Percentiles rank a stretch among this genome's conserved stretches.
phyloP scores from a whole-genome alignment of 2,888 invertebrate species.

The Drosophila meridiana region DNA sequence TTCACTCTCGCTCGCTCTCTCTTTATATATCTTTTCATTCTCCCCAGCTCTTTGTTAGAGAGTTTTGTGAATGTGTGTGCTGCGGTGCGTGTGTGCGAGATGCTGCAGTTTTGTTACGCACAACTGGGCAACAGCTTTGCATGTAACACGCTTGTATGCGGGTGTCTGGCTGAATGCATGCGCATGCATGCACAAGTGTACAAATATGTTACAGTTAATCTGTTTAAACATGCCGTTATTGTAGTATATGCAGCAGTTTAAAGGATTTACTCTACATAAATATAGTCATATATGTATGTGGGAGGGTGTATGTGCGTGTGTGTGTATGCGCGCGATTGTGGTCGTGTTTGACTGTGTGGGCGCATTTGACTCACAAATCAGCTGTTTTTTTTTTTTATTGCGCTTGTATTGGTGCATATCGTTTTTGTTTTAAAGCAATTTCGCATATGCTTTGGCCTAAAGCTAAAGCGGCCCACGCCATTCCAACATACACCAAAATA shows the following conservation, averaged over 20 bases:
- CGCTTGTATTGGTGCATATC: conserved; percentile 3
- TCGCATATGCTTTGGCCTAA: conserved; percentile 20
- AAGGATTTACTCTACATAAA: conserved; percentile 42
- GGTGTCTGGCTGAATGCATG: conserved; percentile 12
- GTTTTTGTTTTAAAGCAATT: conserved; percentile 35
- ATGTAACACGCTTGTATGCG: conserved; percentile 16
- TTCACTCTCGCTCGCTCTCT: background rate
- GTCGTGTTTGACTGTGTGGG: background rate
- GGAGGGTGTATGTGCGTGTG: background rate
- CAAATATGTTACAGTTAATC: conserved; percentile 52
- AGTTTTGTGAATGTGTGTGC: conserved; percentile 6
- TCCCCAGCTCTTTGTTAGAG: conserved; percentile 4
- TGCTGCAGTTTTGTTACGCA: conserved; percentile 58
- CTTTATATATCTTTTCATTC: background rate
- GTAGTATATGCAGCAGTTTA: conserved; percentile 32
- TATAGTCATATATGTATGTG: background rate
- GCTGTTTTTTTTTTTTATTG: conserved; percentile 6
- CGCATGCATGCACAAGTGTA: conserved; percentile 5
- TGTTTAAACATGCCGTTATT: conserved; percentile 56
- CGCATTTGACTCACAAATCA: conserved; percentile 21
- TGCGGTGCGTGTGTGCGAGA: conserved; percentile 32
- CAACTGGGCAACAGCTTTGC: conserved; percentile 40
- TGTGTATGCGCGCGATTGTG: background rate
- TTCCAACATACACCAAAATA: conserved; percentile 1
- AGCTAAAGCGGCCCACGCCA: conserved; percentile 37